Conservation (phyloP, 2,888 invertebrate species). For the Carcina quercana region DNA sequence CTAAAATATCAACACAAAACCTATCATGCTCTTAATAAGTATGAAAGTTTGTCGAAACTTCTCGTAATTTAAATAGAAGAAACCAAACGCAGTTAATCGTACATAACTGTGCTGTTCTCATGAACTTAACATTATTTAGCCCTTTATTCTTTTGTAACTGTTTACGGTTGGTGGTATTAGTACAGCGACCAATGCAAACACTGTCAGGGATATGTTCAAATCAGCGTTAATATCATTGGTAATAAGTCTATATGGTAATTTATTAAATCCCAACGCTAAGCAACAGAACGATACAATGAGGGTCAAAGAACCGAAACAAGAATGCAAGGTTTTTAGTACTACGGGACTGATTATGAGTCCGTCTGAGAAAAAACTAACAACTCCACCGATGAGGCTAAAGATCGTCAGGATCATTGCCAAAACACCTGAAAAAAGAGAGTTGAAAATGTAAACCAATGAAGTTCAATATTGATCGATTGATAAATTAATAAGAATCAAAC, state of each 20-base stretch:
- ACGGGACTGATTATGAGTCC: slow-evolving; percentile 13
- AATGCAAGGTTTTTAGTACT: slow-evolving; percentile 26
- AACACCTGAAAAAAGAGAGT: slow-evolving; percentile 49
- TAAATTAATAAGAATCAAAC: too few relatives aligned
- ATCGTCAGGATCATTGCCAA: slow-evolving; percentile 36
- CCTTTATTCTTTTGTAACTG: slow-evolving; percentile 16
- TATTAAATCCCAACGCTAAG: slow-evolving; percentile 30
- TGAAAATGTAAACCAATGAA: too few relatives aligned
- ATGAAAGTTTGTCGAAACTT: too few relatives aligned
- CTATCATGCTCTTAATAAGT: too few relatives aligned
- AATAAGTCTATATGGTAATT: slow-evolving; percentile 12
- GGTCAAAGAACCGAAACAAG: slow-evolving; percentile 27
- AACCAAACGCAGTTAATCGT: too few relatives aligned
- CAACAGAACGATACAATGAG: slow-evolving; percentile 32
- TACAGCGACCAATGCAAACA: slow-evolving; percentile 32
- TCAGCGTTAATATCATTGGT: slow-evolving; percentile 23
- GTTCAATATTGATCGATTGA: too few relatives aligned
- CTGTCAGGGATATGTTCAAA: slow-evolving; percentile 29
- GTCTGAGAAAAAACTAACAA: slow-evolving; percentile 25
- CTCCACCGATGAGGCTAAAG: slow-evolving; percentile 37
- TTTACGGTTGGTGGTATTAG: slow-evolving; percentile 22
- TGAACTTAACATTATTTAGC: too few relatives aligned
- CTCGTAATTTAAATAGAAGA: too few relatives aligned
- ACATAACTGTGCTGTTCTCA: too few relatives aligned
- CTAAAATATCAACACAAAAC: too few relatives aligned